Conservation (phyloP, 2,797 vertebrate genomes). For the Lemur catta region DNA sequence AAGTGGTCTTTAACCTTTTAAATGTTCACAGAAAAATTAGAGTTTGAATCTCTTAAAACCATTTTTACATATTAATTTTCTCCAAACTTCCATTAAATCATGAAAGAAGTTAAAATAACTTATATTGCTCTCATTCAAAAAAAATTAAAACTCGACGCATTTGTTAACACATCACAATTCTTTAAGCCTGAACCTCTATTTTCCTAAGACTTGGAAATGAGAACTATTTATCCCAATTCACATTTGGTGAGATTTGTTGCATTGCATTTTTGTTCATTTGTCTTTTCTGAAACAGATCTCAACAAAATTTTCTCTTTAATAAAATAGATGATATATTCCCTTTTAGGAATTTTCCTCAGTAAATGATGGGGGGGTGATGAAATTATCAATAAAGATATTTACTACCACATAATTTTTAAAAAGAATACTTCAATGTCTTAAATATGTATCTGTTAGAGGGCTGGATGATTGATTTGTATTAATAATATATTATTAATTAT, state of each 20-base stretch:
- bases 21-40: conserved; percentile 65
- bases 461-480: neutral
- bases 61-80: conserved; percentile 48
- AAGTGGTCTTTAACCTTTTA: conserved; percentile 77
- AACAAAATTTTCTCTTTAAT: neutral
- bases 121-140: neutral
- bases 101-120: conserved; percentile 14
- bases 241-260: neutral
- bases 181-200: neutral
- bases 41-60: neutral
- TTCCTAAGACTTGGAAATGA: conserved; percentile 31
- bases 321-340: fast-evolving
- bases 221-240: conserved; percentile 34
- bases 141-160: neutral
- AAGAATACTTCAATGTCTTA: neutral
- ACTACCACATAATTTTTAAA: neutral
- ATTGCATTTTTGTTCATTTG: neutral
- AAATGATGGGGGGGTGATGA: neutral
- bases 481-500: too few relatives aligned
- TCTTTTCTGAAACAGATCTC: neutral
- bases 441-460: neutral
- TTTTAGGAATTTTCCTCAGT: neutral
- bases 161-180: neutral
- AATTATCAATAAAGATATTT: neutral
- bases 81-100: conserved; percentile 19